Evolutionary conservation across 2,113 vertebrate species (phyloP), one percentile per base, ranked within the genome.

Genomic region (Leptocoma aspasia): DNA sequence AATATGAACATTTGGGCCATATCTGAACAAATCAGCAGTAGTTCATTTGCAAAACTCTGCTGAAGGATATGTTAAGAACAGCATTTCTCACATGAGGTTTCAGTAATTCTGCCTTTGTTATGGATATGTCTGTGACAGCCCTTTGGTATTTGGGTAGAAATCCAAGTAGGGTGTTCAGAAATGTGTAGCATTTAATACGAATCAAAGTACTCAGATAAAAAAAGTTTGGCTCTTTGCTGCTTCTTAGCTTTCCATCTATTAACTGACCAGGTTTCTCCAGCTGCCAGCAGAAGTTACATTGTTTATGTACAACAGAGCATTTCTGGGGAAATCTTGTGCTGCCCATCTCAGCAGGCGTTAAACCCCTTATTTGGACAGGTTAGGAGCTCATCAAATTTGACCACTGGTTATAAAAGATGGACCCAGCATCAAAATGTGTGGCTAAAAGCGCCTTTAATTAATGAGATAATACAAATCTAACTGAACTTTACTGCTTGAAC

Each of bases 231-330:
- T 64, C 44, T 93, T 81, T 89, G 39, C 44, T 64, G 35, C 76
- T 92, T 94, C 92, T 97, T 86, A 86, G 47, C 69, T 95, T 97
- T 93, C 91, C 72, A 33, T 83, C 71, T 95, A 69, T 71, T 56
- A 92, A 84, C 79, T 28, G 82, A 86, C 57, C 92, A 92, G 86
- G 76, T 90, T 96, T 96, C 93, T 79, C 88, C 90, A 96, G 90
- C 92, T 97, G 94, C 76, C 72, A 90, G 80, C 64, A 84, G 2
- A 44, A 88, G 44, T 86, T 57, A n/a, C 0, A 5, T 50, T 61
- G 15, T 56, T 82, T 39, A 75, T 89, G 35, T 26, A 57, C 15
- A 71, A 60, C 52, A 56, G 64, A 73, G 35, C 6, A n/a, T 72
- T 90, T 89, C 37, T 37, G 37, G 44, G 76, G 68, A 90, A 93